A percentile compares a stretch with the other conserved stretches of the same genome.
These are phyloP conservation scores for Anarrhichthys ocellatus DNA, from an alignment of 2,113 vertebrate species.

Conservation along the genomic window DNA sequence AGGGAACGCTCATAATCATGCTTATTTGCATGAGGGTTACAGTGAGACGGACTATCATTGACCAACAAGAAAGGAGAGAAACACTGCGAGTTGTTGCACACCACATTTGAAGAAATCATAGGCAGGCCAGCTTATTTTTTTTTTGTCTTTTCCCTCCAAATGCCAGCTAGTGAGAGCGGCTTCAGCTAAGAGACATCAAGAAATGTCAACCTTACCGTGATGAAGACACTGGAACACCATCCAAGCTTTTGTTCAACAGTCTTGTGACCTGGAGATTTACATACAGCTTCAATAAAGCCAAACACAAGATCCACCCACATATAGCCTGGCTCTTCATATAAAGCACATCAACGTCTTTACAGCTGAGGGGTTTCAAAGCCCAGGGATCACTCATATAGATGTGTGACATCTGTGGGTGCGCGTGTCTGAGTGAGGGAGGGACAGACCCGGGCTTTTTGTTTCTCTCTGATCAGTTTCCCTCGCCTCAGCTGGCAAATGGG, in stretches of 20 bases:
- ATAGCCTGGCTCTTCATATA: constrained; percentile 48
- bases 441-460: constrained; percentile 44
- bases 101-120: constrained; percentile 49
- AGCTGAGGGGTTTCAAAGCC: constrained; percentile 63
- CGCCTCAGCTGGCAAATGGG: constrained; percentile 10
- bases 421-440: constrained; percentile 23
- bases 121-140: constrained; percentile 22
- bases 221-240: constrained; percentile 54
- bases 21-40: constrained; percentile 70
- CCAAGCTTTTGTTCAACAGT: constrained; percentile 62
- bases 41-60: constrained; percentile 49
- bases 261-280: constrained; percentile 71
- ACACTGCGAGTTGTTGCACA: constrained; percentile 19
- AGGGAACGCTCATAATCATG: constrained; percentile 65
- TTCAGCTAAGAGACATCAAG: constrained; percentile 58
- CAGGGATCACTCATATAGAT: constrained; percentile 52
- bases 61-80: constrained; percentile 67
- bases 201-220: constrained; percentile 46
- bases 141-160: constrained; percentile 50
- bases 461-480: constrained; percentile 54
- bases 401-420: constrained; percentile 54
- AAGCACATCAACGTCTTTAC: constrained; percentile 55
- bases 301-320: constrained; percentile 52
- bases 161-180: constrained; percentile 37
- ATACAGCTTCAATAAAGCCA: constrained; percentile 60